Evolutionary conservation across 2,888 invertebrate species (phyloP), one percentile per base, ranked within the genome.

Genomic region (Argynnis bischoffii): DNA sequence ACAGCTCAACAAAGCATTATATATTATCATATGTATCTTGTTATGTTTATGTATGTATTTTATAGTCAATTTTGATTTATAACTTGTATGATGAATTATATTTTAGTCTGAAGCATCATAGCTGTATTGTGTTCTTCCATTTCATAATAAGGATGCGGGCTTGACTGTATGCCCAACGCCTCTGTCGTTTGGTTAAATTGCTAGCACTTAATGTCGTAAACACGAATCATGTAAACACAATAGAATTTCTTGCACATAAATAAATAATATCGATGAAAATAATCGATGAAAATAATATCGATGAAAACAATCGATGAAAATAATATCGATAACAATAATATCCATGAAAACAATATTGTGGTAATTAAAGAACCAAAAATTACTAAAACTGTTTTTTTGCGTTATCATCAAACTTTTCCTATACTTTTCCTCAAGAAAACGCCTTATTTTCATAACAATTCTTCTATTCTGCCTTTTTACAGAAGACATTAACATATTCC

Each of bases 111-210:
- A 61, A 61, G 51, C 3, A 51, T 51, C 15, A 26, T 55, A 14
- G 15, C 13, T 61, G 35, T 15, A 41, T 35, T n/a, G 41, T 35
- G 21, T 53, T 47, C 54, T 55, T 64, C 64, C 57, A 47, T 63
- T 60, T 60, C 18, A 41, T 61, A 69, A 64, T 65, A 61, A 66
- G 69, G 63, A 69, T 55, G 66, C 57, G 53, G 54, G 56, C 50
- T 57, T 63, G 60, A 65, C 63, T 68, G 16, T 26, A 48, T 21
- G 47, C 46, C 35, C 65, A 51, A 63, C 61, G 69, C 69, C 61
- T 63, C 57, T 57, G 51, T 48, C 57, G 31, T 63, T 55, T 35
- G 54, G 60, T 65, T 51, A 66, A 69, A 59, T 67, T 67, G 57
- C 60, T 63, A 26, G 53, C 41, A 63, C 63, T 56, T 55, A 63